Evolutionary conservation across 2,888 invertebrate genomes (phyloP).

Genomic region (Xestia rhomboidea): DNA sequence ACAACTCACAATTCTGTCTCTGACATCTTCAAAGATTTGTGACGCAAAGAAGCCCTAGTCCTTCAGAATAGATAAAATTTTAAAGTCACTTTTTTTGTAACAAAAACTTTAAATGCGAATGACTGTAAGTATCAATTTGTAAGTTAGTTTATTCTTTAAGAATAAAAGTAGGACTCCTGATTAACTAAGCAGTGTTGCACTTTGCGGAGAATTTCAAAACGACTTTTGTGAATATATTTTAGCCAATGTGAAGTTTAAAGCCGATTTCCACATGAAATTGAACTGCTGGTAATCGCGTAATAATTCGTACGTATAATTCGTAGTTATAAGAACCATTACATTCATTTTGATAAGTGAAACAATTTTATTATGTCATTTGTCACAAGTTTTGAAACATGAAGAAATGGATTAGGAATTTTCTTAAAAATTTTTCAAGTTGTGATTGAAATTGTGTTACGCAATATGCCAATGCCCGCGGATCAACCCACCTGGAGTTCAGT

Average conservation of each 20-base stretch:
- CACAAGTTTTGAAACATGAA: background rate
- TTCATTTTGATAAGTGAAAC: background rate
- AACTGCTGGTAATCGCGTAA: background rate
- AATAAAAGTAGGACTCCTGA: background rate
- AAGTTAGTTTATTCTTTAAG: constrained; percentile 1
- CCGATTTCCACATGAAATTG: background rate
- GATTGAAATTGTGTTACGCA: background rate
- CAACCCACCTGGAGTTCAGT: no score
- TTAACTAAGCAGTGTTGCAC: background rate
- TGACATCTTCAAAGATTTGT: background rate
- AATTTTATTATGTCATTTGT: background rate
- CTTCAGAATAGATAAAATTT: background rate
- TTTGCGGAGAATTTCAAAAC: background rate
- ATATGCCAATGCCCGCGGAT: no score
- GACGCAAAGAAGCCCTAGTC: background rate
- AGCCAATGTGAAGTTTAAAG: background rate
- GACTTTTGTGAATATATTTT: background rate
- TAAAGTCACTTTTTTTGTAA: background rate
- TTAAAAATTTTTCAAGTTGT: background rate
- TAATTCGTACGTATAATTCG: background rate
- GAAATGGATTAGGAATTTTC: background rate
- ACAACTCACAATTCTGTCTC: background rate
- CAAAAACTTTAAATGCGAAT: background rate
- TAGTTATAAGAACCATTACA: background rate
- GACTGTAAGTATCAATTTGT: background rate